Base-by-base conservation (phyloP, 2,888 invertebrate species). In the Beris chalybata region DNA sequence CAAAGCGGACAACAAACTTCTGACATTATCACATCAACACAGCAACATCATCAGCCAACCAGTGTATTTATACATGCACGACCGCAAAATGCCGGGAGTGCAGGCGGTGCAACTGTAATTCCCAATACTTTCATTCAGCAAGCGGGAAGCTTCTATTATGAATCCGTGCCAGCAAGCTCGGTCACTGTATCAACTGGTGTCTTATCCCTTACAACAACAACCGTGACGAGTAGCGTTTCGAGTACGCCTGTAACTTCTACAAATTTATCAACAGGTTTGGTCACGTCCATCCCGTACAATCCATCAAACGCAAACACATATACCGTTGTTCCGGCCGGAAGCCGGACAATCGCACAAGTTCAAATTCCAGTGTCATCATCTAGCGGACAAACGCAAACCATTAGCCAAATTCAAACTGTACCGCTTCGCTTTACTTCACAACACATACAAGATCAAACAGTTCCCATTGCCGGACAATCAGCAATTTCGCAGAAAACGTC, bases 141-240 rank as follows among this genome's bases (percentile, higher is more conserved):
- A 0, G 77, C 78, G 38, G 76, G 78, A 45, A 78, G 81, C 1
- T 79, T 81, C 32, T 81, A 79, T 67, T 81, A 81, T 67, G 81
- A 81, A 70, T 80, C 79, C 1, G 77, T 80, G 65, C 78, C 80
- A 3, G 78, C 78, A 3, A 75, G 73, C 50, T 74, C 76, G 5
- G 75, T 76, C 4, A 74, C 76, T 48, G 76, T 78, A 0, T 78
- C 78, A 0, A 79, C 79, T 0, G 79, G 79, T 4, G 79, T 80
- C 0, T 72, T 79, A 1, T 80, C 79, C 0, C 68, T 80, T n/a
- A 77, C 79, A 32, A 80, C 80, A 4, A 78, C 79, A 7, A 79
- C 79, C 0, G 74, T 76, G 13, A 76, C 79, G 5, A 79, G 74
- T 66, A 79, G 77, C 67, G 71, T 74, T 67, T 72, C 75, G 5